Percentiles rank a stretch among this genome's conserved stretches.
phyloP scores from a whole-genome alignment of 2,797 vertebrate species.

The Semotilus atromaculatus region DNA sequence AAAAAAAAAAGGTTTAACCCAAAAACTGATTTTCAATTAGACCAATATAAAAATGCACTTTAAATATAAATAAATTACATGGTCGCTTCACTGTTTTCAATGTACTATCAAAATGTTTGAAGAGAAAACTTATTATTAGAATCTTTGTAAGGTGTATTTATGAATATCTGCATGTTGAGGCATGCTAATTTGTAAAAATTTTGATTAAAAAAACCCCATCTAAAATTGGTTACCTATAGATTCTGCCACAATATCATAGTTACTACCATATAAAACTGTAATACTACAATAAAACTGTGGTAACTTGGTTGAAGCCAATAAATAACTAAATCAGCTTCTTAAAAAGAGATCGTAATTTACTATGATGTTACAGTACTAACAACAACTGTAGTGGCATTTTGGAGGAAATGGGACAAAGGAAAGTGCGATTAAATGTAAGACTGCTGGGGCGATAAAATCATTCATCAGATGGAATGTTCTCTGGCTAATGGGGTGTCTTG shows the following conservation, averaged over 20 bases:
- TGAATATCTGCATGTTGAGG: neutral
- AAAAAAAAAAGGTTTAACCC: no score
- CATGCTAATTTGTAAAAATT: neutral
- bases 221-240: neutral
- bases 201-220: neutral
- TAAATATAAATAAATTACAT: neutral
- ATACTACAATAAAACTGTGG: neutral
- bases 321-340: neutral
- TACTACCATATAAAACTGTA: neutral
- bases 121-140: neutral
- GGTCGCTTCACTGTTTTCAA: neutral
- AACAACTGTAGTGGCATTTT: neutral
- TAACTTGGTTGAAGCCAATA: neutral
- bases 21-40: neutral
- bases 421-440: neutral
- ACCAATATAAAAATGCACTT: neutral
- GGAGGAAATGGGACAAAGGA: neutral
- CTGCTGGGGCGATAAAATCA: neutral
- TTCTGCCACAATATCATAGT: neutral
- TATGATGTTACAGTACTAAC: neutral
- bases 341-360: neutral
- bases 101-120: neutral
- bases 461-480: neutral
- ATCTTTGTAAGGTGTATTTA: neutral
- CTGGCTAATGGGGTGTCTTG: constrained; percentile 24